Evolutionary conservation across 2,888 invertebrate species (phyloP), one percentile per base, ranked within the genome.

Genomic region (Drosophila formosana): DNA sequence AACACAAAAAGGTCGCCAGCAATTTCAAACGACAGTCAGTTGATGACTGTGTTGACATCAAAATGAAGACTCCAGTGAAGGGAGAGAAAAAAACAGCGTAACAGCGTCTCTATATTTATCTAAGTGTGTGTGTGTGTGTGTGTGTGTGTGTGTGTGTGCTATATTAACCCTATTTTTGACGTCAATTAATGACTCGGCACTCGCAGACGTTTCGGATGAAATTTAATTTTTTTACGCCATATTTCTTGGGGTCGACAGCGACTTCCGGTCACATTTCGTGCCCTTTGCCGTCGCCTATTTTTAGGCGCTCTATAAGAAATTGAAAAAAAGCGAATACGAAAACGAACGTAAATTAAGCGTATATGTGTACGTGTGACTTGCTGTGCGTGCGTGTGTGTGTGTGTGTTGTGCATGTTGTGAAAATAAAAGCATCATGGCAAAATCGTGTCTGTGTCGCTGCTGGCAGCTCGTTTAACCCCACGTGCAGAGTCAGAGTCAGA

Each of bases 161-260:
- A 76, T 84, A 89, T 89, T 89, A 89, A 89, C 83, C 88, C 88
- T 72, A 82, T 88, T 89, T 89, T 85, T 78, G 78, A 73, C 86
- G 78, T 82, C 86, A 86, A 89, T 86, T 89, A 86, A 82, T 88
- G 83, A 82, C 62, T 64, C 45, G 63, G 53, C 75, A 64, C 43
- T 70, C 47, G 51, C 57, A 47, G 32, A 57, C 62, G 63, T 67
- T 69, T 65, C 45, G 62, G n/a, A 49, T 58, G 49, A 66, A 76
- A 75, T 58, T 79, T 66, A 66, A 64, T 72, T 66, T 71, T 67
- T 55, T 49, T 43, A 4, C 32, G 41, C 57, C 76, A 88, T 80
- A 75, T 81, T 84, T 84, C 66, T 67, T 72, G 63, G 68, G 64
- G 55, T 81, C 64, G 63, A 56, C 80, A 55, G 61, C 79, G 79